phyloP scores from a whole-genome alignment of 2,113 vertebrate species.

The Prochilodus magdalenae region DNA sequence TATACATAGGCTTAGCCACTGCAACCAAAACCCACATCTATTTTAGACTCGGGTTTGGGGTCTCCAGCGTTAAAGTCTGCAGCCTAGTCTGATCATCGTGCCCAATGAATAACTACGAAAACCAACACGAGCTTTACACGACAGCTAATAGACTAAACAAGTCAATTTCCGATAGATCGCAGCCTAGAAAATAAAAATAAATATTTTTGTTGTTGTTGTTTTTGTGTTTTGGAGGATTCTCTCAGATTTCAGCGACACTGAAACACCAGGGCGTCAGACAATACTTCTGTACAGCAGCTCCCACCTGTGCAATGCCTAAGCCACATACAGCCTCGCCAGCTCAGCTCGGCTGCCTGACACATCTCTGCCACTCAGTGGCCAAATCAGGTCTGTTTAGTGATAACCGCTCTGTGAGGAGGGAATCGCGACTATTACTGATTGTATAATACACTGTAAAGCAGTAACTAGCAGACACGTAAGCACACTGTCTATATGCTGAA shows the following conservation, averaged over 20 bases:
- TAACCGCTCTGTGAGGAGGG: not conserved
- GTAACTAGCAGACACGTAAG: no score
- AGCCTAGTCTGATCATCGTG: slow-evolving; percentile 68
- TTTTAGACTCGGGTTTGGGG: slow-evolving; percentile 75
- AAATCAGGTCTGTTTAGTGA: slow-evolving; percentile 59
- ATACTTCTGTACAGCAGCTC: no score
- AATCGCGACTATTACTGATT: not conserved
- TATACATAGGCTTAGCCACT: slow-evolving; percentile 71
- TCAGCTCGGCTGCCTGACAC: slow-evolving; percentile 61
- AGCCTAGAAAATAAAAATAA: not conserved
- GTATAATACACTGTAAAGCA: not conserved
- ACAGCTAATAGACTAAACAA: not conserved
- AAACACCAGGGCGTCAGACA: no score
- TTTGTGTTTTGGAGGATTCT: not conserved
- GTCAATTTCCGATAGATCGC: not conserved
- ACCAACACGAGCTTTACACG: slow-evolving; percentile 25
- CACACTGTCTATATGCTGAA: no score
- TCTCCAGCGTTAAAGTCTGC: slow-evolving; percentile 64
- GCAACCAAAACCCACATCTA: slow-evolving; percentile 77
- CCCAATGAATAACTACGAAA: slow-evolving; percentile 55
- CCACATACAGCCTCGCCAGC: not conserved
- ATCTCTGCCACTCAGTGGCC: slow-evolving; percentile 82
- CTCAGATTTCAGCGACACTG: not conserved
- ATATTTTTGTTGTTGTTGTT: not conserved
- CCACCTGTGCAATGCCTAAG: no score